Percentiles rank a stretch among this genome's conserved stretches.
These are phyloP conservation scores for Seira musarum DNA, from an alignment of 2,888 invertebrate genomes.

Conservation along the genomic window DNA sequence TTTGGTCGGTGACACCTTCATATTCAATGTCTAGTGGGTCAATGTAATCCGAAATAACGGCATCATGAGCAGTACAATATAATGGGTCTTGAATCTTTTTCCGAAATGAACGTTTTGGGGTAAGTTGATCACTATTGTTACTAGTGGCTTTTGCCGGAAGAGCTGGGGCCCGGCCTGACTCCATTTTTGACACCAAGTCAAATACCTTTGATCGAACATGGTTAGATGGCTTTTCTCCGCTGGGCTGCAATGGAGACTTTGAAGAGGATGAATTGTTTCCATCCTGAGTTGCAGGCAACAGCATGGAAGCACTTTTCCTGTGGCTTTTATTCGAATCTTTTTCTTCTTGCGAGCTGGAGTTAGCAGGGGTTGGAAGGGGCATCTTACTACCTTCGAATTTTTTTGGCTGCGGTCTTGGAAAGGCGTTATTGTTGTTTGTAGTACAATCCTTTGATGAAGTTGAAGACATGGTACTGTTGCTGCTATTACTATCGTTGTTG, in stretches of 20 bases:
- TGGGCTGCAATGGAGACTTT: slow-evolving; percentile 31
- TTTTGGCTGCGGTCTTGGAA: slow-evolving; percentile 36
- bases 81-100: slow-evolving; percentile 52
- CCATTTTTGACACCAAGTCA: slow-evolving; percentile 69
- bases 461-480: slow-evolving; percentile 45
- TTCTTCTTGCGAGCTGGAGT: slow-evolving; percentile 49
- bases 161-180: slow-evolving; percentile 64
- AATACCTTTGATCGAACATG: slow-evolving; percentile 67
- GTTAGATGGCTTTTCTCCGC: slow-evolving; percentile 46
- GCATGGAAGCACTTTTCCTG: slow-evolving; percentile 37
- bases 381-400: slow-evolving; percentile 65
- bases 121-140: slow-evolving; percentile 64
- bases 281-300: slow-evolving; percentile 15
- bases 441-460: slow-evolving; percentile 37
- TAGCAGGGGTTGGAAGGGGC: slow-evolving; percentile 52
- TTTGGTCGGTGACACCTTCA: slow-evolving; percentile 65
- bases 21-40: slow-evolving; percentile 69
- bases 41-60: slow-evolving; percentile 67
- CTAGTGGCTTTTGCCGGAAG: slow-evolving; percentile 50
- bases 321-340: slow-evolving; percentile 52
- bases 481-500: slow-evolving; percentile 51
- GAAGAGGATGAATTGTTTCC: slow-evolving; percentile 28
- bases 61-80: slow-evolving; percentile 57
- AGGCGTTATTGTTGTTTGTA: slow-evolving; percentile 41
- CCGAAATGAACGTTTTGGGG: slow-evolving; percentile 64